Base-by-base conservation (phyloP, 2,113 vertebrate species). In the Caretta caretta region DNA sequence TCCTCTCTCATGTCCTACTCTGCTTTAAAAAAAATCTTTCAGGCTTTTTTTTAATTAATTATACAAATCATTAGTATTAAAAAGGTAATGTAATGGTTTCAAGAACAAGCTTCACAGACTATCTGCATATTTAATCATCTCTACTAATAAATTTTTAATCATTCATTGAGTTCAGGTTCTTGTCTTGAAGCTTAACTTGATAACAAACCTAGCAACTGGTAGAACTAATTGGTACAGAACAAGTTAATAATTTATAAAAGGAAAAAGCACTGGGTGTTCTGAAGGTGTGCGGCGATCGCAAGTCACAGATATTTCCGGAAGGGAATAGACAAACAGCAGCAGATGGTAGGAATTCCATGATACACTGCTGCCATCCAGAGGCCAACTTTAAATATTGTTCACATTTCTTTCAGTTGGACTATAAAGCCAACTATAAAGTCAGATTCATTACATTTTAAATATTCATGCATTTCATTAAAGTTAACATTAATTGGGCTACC, bases 121-220 rank as follows among this genome's bases (percentile, higher is more conserved):
- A 98, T 98, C 98, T 98, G 98, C 98, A 98, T 99, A 98, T 98
- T 99, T 98, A 98, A 98, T 98, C 97, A 98, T 98, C 95, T 97
- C 95, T 89, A 88, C 97, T 97, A 98, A 98, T 99, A 98, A 98
- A 98, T 98, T 98, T 99, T 99, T 98, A 98, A 99, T 99, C 97
- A 98, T 96, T 98, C 97, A 96, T 97, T 97, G 98, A 98, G 98
- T 98, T 97, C 98, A 98, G 97, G 98, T 99, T 99, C 98, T 98
- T 98, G 97, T 98, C 98, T 98, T 98, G 98, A 98, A 98, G 98
- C 98, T 98, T 98, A 98, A 98, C 98, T 98, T 98, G 98, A 98
- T 98, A 98, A 98, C 98, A 98, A 98, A 98, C 98, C 97, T 97
- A 98, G 98, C 98, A 98, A 98, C 98, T 98, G 98, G 98, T 98